A percentile compares a stretch with the other conserved stretches of the same genome.
phyloP scores from a whole-genome alignment of 2,888 invertebrate genomes.

The Aricia artaxerxes region DNA sequence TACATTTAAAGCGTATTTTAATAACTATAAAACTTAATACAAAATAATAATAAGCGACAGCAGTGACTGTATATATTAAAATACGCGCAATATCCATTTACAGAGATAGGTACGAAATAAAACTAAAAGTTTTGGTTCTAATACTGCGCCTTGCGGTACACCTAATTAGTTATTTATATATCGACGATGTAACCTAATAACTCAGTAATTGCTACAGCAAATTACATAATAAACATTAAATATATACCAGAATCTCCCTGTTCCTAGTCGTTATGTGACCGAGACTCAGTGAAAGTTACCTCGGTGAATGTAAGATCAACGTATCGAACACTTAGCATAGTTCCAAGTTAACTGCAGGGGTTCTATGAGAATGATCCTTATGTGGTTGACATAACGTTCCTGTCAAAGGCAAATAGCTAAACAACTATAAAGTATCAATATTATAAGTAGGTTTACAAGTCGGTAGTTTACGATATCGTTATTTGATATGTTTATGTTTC shows the following conservation, averaged over 20 bases:
- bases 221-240: constrained; percentile 23
- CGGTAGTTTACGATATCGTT: neutral
- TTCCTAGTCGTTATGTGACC: constrained; percentile 29
- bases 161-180: constrained; percentile 11
- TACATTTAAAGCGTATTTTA: too few species aligned
- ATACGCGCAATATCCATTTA: neutral
- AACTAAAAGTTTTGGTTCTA: neutral
- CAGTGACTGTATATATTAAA: neutral
- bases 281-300: constrained; percentile 32
- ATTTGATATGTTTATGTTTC: neutral
- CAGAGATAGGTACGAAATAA: neutral
- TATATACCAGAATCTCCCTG: constrained; percentile 27
- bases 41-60: too few species aligned
- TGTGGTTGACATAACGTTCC: neutral
- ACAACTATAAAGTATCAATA: neutral
- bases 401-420: neutral
- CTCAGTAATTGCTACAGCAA: neutral
- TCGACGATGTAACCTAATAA: neutral
- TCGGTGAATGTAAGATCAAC: constrained; percentile 31
- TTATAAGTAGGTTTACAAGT: neutral
- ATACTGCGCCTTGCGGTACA: neutral
- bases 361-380: neutral
- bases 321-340: neutral
- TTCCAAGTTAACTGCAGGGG: neutral
- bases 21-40: too few species aligned